Evolutionary conservation across 2,888 invertebrate genomes (phyloP).

Genomic region (Drosophila mettleri): DNA sequence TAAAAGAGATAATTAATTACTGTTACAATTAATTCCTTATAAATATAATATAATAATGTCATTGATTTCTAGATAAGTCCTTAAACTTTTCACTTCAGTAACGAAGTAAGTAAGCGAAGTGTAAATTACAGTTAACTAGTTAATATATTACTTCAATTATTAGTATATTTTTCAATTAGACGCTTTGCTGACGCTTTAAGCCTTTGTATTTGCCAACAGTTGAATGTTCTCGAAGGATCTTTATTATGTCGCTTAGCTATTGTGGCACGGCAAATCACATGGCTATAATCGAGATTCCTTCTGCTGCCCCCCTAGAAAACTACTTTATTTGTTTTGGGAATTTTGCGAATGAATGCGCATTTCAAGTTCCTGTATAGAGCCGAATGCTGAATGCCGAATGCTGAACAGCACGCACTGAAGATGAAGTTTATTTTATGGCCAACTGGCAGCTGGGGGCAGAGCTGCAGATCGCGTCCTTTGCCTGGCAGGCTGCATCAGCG

Average conservation of each 20-base stretch:
- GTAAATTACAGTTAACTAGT: no score
- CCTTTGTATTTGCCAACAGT: not conserved
- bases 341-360: conserved; percentile 69
- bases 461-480: conserved; percentile 31
- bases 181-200: not conserved
- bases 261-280: conserved; percentile 41
- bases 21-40: no score
- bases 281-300: conserved; percentile 14
- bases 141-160: not conserved
- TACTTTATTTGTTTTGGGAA: conserved; percentile 79
- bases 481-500: conserved; percentile 48
- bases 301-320: conserved; percentile 36
- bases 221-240: not conserved
- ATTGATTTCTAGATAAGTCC: no score
- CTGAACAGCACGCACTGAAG: conserved; percentile 56
- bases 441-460: conserved; percentile 27
- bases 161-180: not conserved
- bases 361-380: conserved; percentile 28
- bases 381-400: conserved; percentile 5
- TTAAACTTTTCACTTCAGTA: no score
- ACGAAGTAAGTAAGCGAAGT: no score
- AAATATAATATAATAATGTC: no score
- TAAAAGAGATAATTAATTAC: no score
- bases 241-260: not conserved
- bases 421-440: conserved; percentile 80